Conservation (phyloP, 1,140 invertebrate species). For the Drosophila ironensis region DNA sequence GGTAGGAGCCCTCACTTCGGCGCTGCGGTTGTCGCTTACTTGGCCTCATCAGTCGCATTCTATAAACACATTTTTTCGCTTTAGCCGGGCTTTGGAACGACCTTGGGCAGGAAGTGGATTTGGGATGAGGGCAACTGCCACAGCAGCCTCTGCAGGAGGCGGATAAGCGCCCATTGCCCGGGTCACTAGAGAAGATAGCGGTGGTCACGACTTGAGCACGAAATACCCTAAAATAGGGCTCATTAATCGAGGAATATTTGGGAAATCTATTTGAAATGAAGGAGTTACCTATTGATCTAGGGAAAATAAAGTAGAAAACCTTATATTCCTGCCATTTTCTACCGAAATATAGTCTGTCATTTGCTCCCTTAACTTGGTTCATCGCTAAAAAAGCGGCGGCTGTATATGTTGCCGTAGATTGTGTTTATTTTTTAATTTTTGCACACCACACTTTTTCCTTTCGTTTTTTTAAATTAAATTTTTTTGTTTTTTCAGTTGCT, state of each 20-base stretch:
- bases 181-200: conserved; percentile 6
- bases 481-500: conserved; percentile 58
- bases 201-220: too few relatives aligned
- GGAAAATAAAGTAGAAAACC: too few relatives aligned
- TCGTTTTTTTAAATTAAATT: conserved; percentile 63
- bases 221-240: too few relatives aligned
- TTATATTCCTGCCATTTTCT: too few relatives aligned
- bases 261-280: too few relatives aligned
- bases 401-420: conserved; percentile 31
- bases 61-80: neutral
- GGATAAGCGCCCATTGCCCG: conserved; percentile 36
- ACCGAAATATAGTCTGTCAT: too few relatives aligned
- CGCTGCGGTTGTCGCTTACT: neutral
- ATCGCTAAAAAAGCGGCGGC: conserved; percentile 30
- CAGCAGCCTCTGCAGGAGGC: conserved; percentile 23
- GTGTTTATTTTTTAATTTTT: conserved; percentile 27
- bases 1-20: conserved; percentile 13
- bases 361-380: neutral
- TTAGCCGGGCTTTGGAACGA: conserved; percentile 7
- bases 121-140: neutral
- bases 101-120: conserved; percentile 40
- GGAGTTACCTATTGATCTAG: too few relatives aligned
- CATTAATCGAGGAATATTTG: too few relatives aligned
- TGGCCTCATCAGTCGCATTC: neutral
- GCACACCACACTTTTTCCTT: conserved; percentile 17